These are phyloP conservation scores for Osmerus mordax DNA, from an alignment of 2,113 vertebrate species.

Conservation along the genomic window DNA sequence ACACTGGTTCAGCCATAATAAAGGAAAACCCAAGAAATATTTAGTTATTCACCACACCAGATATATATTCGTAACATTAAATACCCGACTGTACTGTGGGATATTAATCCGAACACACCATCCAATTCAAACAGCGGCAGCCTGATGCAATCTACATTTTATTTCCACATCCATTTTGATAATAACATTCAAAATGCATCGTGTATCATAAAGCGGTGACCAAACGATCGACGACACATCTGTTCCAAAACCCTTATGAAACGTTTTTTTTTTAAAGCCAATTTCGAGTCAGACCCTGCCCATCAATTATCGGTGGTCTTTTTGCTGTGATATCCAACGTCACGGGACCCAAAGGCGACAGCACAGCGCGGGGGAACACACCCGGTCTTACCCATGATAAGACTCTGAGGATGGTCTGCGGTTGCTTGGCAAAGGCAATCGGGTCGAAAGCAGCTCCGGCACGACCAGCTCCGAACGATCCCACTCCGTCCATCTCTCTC, in stretches of 20 bases:
- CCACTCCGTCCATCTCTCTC: constrained; percentile 86
- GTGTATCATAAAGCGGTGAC: neutral
- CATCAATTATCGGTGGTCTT: constrained; percentile 12
- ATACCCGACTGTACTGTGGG: too few relatives aligned
- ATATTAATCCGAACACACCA: neutral
- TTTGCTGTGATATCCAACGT: constrained; percentile 46
- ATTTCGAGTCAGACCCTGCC: constrained; percentile 1
- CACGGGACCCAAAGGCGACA: constrained; percentile 35
- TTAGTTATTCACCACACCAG: too few relatives aligned
- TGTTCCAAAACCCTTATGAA: constrained; percentile 4
- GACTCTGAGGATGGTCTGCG: constrained; percentile 87
- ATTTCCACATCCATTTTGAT: neutral
- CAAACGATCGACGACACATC: neutral
- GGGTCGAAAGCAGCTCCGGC: constrained; percentile 83
- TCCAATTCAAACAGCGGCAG: constrained; percentile 1
- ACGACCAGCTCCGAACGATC: constrained; percentile 90
- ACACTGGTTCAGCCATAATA: too few relatives aligned
- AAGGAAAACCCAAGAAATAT: too few relatives aligned
- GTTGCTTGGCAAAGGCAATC: constrained; percentile 82
- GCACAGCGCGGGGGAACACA: constrained; percentile 25
- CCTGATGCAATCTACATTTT: constrained; percentile 1
- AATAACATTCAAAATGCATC: constrained; percentile 45
- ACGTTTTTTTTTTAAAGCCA: too few relatives aligned
- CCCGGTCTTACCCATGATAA: constrained; percentile 83
- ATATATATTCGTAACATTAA: too few relatives aligned